Evolutionary conservation across 1,140 invertebrate genomes (phyloP), one percentile per base, ranked within the genome.

Genomic region (Megathymus violae): DNA sequence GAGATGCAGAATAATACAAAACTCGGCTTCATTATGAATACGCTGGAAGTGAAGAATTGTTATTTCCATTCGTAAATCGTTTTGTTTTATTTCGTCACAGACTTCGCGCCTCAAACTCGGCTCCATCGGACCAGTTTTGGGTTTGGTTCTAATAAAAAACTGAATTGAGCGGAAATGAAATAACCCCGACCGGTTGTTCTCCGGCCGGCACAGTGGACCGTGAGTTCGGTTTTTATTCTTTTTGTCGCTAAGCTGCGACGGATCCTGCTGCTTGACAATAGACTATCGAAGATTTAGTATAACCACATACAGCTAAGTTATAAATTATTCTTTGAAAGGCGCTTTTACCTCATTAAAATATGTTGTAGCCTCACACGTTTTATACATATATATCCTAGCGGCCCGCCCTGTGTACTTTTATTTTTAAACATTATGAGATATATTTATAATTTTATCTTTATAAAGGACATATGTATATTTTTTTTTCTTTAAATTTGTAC

Each of bases 161-260:
- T 77, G 76, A 88, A 84, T 89, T 81, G 84, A 88, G 84, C 84
- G 87, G 87, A 89, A 89, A 88, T 88, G 82, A 86, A 85, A 84
- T 82, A 86, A 83, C 72, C 76, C 67, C 79, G 85, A 89, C 87
- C 87, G 81, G 87, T 89, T 87, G 78, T 70, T 78, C 77, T 79
- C 66, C 77, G 76, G 69, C 67, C 76, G 76, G 70, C 67, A 70
- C 74, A 64, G 67, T 72, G 68, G 68, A 65, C 71, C 71, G 71
- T 71, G 54, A 60, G 69, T 71, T 69, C 61, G 54, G 19, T 64
- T 60, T 60, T 58, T 75, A 73, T 75, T 64, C 65, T 81, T 82
- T 78, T 70, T 77, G 63, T 72, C 61, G 71, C 50, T 56, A 63
- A 43, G 51, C 38, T 15, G 4, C 25, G 22, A 7, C 38, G 16